These are phyloP conservation scores for Trichonephila clavipes DNA, from an alignment of 1,140 invertebrate species.

Conservation along the genomic window DNA sequence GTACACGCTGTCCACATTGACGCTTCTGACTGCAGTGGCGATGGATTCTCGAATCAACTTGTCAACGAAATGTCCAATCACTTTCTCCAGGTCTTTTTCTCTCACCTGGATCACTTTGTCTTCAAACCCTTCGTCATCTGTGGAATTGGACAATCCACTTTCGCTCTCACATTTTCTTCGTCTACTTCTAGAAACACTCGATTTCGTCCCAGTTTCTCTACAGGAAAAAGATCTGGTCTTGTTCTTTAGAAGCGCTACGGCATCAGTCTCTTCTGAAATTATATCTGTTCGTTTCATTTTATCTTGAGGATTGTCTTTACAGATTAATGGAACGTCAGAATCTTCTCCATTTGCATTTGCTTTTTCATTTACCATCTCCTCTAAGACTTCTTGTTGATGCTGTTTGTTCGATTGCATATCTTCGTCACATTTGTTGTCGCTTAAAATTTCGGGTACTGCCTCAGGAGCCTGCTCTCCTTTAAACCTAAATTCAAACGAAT, in stretches of 20 bases:
- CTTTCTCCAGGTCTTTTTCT: constrained; percentile 6
- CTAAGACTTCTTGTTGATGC: neutral
- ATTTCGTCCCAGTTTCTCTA: neutral
- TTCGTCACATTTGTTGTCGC: neutral
- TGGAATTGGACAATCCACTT: neutral
- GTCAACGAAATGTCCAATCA: constrained; percentile 16
- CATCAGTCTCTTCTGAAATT: neutral
- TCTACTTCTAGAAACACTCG: neutral
- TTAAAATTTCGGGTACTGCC: neutral
- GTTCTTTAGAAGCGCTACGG: neutral
- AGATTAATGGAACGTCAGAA: neutral
- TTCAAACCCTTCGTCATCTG: constrained; percentile 11
- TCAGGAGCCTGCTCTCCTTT: neutral
- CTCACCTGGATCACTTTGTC: constrained; percentile 35
- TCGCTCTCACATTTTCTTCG: constrained; percentile 44
- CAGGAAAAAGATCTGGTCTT: neutral
- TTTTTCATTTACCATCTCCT: neutral
- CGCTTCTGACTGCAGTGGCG: constrained; percentile 34
- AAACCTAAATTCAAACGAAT: neutral
- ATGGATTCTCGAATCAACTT: constrained; percentile 41
- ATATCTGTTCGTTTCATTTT: neutral
- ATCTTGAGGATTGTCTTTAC: too few species aligned
- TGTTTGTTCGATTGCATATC: neutral
- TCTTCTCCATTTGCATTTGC: neutral
- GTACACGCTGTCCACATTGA: constrained; percentile 14